phyloP scores from a whole-genome alignment of 2,888 invertebrate genomes.

The Sinohyriopsis cumingii region DNA sequence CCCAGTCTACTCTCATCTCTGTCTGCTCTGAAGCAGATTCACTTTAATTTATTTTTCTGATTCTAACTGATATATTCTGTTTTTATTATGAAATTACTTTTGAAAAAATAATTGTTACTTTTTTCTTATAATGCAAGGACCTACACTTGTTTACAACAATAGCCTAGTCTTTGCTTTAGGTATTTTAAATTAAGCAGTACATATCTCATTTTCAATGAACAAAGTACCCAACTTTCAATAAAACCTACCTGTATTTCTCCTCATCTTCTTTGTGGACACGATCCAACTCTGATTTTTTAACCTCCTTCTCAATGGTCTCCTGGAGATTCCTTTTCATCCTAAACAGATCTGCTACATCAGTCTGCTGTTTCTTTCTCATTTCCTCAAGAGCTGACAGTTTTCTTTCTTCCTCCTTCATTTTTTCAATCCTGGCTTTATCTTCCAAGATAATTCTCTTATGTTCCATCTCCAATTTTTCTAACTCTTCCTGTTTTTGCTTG shows the following conservation, averaged over 20 bases:
- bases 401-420: slow-evolving; percentile 49
- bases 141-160: too few species aligned
- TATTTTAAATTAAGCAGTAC: too few species aligned
- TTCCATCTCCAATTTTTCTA: slow-evolving; percentile 30
- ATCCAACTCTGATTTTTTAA: slow-evolving; percentile 28
- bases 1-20: too few species aligned
- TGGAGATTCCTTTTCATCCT: slow-evolving; percentile 54
- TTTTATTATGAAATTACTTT: too few species aligned
- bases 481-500: slow-evolving; percentile 37
- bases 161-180: too few species aligned
- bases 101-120: too few species aligned
- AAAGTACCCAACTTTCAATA: too few species aligned
- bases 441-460: slow-evolving; percentile 46
- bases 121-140: too few species aligned
- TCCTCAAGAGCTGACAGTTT: slow-evolving; percentile 38
- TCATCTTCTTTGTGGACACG: slow-evolving; percentile 29
- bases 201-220: too few species aligned
- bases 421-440: slow-evolving; percentile 75
- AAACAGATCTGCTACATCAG: slow-evolving; percentile 59
- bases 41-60: too few species aligned
- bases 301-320: slow-evolving; percentile 46
- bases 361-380: slow-evolving; percentile 53
- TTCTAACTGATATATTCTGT: too few species aligned
- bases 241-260: slow-evolving; percentile 51
- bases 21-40: too few species aligned